Conservation (phyloP, 2,113 vertebrate species). For the Phylloscopus trochilus region DNA sequence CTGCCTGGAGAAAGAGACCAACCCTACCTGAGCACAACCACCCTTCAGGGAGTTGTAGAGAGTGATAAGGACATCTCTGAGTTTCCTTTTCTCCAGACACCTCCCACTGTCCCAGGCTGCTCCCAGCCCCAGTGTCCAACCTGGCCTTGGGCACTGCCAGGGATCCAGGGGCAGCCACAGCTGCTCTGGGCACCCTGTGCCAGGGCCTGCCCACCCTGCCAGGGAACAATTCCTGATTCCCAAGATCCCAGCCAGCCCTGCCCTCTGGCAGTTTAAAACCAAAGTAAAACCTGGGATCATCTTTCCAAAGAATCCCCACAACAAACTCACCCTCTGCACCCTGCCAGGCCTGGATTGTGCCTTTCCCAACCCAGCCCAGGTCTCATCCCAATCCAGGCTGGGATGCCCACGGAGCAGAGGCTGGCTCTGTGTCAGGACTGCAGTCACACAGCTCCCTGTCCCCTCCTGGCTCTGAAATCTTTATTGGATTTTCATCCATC, state of each 20-base stretch:
- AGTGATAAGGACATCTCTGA: neutral
- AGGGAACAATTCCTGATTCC: neutral
- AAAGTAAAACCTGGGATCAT: neutral
- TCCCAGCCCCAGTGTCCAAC: neutral
- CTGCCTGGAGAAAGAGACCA: neutral
- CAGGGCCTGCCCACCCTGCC: accelerated
- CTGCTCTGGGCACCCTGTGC: accelerated
- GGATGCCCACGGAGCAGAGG: neutral
- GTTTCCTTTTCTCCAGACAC: neutral
- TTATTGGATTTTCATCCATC: constrained; percentile 61
- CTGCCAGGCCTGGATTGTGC: neutral
- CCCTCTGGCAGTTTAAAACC: neutral
- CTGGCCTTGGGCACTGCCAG: neutral
- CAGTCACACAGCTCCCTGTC: neutral
- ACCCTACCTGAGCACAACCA: neutral
- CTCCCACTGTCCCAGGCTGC: neutral
- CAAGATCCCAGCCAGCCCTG: accelerated
- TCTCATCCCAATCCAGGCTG: neutral
- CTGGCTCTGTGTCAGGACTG: neutral
- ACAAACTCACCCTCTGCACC: neutral
- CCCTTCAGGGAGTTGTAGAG: neutral
- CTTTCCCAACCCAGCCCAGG: neutral
- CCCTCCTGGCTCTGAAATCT: neutral
- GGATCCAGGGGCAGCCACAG: neutral
- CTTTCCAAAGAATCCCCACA: neutral